Evolutionary conservation across 2,113 vertebrate species (phyloP).

Genomic region (Otocyon megalotis): DNA sequence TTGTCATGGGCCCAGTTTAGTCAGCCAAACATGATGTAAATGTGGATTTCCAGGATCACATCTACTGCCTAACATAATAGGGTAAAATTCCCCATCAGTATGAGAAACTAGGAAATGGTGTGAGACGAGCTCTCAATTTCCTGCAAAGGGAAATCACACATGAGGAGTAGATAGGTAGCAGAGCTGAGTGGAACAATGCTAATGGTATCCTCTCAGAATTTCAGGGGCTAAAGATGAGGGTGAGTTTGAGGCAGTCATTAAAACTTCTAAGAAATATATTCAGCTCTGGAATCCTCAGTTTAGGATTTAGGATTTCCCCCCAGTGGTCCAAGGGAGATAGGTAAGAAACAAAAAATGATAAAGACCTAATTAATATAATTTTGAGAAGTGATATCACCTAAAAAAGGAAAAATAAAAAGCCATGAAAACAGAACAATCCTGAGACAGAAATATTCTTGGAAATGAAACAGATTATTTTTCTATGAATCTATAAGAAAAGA

Average conservation of each 20-base stretch:
- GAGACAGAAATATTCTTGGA: neutral
- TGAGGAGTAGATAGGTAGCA: neutral
- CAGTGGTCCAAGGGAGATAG: neutral
- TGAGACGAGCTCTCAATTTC: neutral
- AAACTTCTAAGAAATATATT: neutral
- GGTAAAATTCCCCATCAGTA: neutral
- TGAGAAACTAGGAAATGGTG: neutral
- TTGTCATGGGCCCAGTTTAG: neutral
- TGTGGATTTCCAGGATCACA: neutral
- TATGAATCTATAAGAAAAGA: neutral
- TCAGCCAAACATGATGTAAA: neutral
- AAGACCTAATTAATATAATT: neutral
- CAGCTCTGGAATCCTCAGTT: neutral
- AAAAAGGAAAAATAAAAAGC: neutral
- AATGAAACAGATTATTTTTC: neutral
- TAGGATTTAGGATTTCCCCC: neutral
- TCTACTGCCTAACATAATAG: neutral
- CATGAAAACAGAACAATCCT: neutral
- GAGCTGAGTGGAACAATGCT: neutral
- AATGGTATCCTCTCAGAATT: neutral
- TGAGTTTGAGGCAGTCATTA: neutral
- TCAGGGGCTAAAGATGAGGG: neutral
- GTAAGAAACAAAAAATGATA: neutral
- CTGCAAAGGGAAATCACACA: neutral
- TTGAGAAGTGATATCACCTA: neutral